Evolutionary conservation across 2,113 vertebrate genomes (phyloP), one percentile per base, ranked within the genome.

Genomic region (Anthoscopus minutus): DNA sequence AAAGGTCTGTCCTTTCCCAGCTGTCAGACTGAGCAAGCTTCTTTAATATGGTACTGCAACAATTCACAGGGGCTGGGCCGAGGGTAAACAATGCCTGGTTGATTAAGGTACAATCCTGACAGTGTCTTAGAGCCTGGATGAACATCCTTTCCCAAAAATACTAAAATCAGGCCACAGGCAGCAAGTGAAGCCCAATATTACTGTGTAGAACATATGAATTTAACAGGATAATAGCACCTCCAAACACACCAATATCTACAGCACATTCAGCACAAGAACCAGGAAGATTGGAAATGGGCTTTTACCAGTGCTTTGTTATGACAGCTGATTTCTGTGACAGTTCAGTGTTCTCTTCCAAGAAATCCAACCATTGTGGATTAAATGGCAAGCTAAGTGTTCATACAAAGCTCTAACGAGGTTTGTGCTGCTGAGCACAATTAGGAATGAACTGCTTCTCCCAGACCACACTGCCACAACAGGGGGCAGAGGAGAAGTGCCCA

Each of bases 1-100:
- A 60, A 74, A 85, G 53, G 70, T 81, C 67, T 85, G 76, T 89
- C 58, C 80, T 81, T 62, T 76, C 80, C 38, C 65, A 81, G 85
- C 76, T 85, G 33, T 71, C 58, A 78, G 77, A 40, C 62, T 57
- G 37, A 80, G 66, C 83, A 66, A 72, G 23, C 40, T 81, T 12
- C 60, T 89, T 58, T 78, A 88, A 71, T 47, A 17, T 1, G 57
- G 56, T 24, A 17, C 64, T 69, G 40, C 6, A 61, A 16, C 1
- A 9, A 53, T 8, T 62, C 73, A 38, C 4, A 33, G 80, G 61
- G 69, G 53, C 64, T 81, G 51, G 24, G 17, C 37, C 9, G 42
- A 44, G 57, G 42, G 56, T 7, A 31, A 78, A 65, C 28, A 47
- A 9, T 11, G 31, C 48, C 15, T 84, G 84, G 92, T 1, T 37